Conservation (phyloP, 2,888 invertebrate species). For the Thalpophila matura region DNA sequence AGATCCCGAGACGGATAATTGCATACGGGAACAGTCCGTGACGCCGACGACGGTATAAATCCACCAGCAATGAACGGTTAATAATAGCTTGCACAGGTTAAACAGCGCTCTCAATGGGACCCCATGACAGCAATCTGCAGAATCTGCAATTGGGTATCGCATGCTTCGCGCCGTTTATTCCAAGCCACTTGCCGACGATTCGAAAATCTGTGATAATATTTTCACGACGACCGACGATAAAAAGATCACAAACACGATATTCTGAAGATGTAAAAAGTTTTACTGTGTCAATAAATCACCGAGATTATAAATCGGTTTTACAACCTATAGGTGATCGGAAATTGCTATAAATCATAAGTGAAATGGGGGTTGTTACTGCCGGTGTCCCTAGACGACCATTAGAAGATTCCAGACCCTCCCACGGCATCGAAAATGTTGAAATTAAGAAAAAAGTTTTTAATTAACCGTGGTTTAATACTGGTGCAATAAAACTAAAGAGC, state of each 20-base stretch:
- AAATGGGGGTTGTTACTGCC: constrained; percentile 77
- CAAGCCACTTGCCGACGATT: constrained; percentile 55
- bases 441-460: constrained; percentile 61
- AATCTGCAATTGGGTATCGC: constrained; percentile 83
- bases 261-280: constrained; percentile 78
- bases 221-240: constrained; percentile 51
- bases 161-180: constrained; percentile 76
- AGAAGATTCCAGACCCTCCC: constrained; percentile 65
- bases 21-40: constrained; percentile 84
- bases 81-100: constrained; percentile 84
- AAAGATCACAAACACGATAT: constrained; percentile 65
- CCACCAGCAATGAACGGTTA: constrained; percentile 85
- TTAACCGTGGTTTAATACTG: constrained; percentile 67
- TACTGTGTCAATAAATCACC: constrained; percentile 84
- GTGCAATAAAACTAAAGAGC: constrained; percentile 73
- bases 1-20: constrained; percentile 88
- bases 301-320: constrained; percentile 86
- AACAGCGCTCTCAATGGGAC: constrained; percentile 80
- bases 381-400: constrained; percentile 73
- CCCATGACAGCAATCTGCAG: constrained; percentile 78
- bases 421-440: constrained; percentile 42
- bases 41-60: constrained; percentile 84
- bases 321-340: constrained; percentile 81
- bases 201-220: constrained; percentile 58
- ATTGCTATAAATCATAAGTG: constrained; percentile 82